Base-by-base conservation (phyloP, 2,797 vertebrate genomes). In the Gymnocypris eckloni region DNA sequence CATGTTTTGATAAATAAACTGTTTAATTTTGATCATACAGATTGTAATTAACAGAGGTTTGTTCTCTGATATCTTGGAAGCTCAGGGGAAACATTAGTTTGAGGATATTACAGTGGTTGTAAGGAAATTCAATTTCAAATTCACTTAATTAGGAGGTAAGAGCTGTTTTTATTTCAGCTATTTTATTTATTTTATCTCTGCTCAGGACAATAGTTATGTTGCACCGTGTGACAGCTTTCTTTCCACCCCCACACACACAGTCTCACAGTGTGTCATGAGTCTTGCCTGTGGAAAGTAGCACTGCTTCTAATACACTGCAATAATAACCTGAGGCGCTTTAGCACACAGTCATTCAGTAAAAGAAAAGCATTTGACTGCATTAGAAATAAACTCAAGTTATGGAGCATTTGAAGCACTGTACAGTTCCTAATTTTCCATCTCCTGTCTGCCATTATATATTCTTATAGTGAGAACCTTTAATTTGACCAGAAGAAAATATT, bases 271-370 rank as follows among this genome's bases (percentile, higher is more conserved):
- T 84, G 82, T 33, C 82, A 77, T 22, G 73, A 84, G 72, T 69
- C 45, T 45, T 77, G 33, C 59, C 76, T 83, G 81, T 37, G 81
- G 81, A 82, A 59, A 82, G 70, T 43, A 83, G 41, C 28, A 11
- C 59, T 80, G 10, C n/a, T 67, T 76, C 28, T 83, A 76, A 83
- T 52, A 41, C 61, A 28, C 33, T 54, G 70, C 54, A 78, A 84
- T 77, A 84, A 84, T 84, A 84, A 77, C 73, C 82, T 25, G 48
- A 78, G 82, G 82, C 15, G 6, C 48, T 83, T 83, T 54, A 28
- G 37, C 48, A 69, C 48, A 67, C 37, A 84, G 79, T 66, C 43
- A 80, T 67, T 80, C 79, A 80, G 61, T 67, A 50, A 80, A 25
- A 37, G 61, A 18, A 67, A 66, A 48, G 16, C 61, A 80, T 80